Base-by-base conservation (phyloP, 2,888 invertebrate species). In the Latrodectus hesperus region DNA sequence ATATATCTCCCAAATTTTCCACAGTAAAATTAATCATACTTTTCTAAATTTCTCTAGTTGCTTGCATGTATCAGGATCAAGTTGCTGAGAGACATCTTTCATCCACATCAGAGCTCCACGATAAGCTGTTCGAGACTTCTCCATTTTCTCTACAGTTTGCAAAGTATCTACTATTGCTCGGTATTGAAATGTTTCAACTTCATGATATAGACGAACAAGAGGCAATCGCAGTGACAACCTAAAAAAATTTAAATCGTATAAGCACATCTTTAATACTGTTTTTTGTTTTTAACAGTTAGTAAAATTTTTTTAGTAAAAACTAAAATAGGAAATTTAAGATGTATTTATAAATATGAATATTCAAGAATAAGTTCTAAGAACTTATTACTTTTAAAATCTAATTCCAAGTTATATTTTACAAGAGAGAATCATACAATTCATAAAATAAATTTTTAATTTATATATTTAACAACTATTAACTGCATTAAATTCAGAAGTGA, bases 11-110 rank as follows among this genome's bases (percentile, higher is more conserved):
- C 38, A 38, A 38, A 38, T 38, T 38, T 38, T 38, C 38, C 38
- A 22, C 22, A 64, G 9, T 64, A n/a, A 22, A n/a, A 49, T 72
- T 88, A 49, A 65, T 91, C 96, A 96, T 17, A 97, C 98, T 92
- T 97, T 98, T 90, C 99, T 94, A 92, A 99, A 99, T 92, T 96
- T 97, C 91, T 99, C 99, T 89, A 99, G 93, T 81, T 99, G 98
- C 91, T 97, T 96, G 86, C 96, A 97, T 0, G 98, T 97, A 91
- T 99, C 99, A 0, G 99, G 99, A 92, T 99, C 99, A 60, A 99
- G 94, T 92, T 98, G 97, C 88, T 96, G 95, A 65, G 98, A 98
- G 1, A 97, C 95, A 86, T 99, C 97, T 93, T 99, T 99, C 99
- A 99, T 99, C 99, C 99, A 99, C 90, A 94, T 90, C 67, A 94